Conservation (phyloP, 1,140 invertebrate genomes). For the Eubasilissa regina region DNA sequence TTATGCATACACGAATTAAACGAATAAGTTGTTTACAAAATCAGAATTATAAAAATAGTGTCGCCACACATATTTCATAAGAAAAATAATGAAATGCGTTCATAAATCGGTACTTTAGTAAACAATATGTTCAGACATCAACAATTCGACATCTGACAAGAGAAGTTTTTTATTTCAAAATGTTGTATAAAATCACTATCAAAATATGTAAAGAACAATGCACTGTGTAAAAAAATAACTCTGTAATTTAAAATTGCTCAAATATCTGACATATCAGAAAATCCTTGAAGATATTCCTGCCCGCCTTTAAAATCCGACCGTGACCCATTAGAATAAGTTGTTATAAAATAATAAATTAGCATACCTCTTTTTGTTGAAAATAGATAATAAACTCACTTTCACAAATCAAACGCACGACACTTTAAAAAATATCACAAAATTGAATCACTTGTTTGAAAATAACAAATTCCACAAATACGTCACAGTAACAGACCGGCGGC, state of each 20-base stretch:
- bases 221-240: neutral
- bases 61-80: too few relatives aligned
- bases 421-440: constrained; percentile 44
- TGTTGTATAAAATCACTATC: neutral
- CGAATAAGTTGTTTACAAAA: too few relatives aligned
- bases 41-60: too few relatives aligned
- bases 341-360: constrained; percentile 26
- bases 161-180: neutral
- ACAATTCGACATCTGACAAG: constrained; percentile 6
- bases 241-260: neutral
- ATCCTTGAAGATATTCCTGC: constrained; percentile 36
- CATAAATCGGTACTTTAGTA: neutral
- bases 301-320: constrained; percentile 47
- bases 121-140: constrained; percentile 45
- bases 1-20: too few relatives aligned
- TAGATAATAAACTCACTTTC: constrained; percentile 22
- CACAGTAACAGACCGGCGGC: constrained; percentile 46
- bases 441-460: constrained; percentile 45
- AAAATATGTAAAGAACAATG: neutral
- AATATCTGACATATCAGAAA: constrained; percentile 34
- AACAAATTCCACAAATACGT: constrained; percentile 54
- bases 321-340: constrained; percentile 45
- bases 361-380: constrained; percentile 7
- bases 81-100: too few relatives aligned
- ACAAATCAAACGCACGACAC: constrained; percentile 37